These are phyloP conservation scores for Mesaphorura yosii DNA, from an alignment of 1,140 invertebrate genomes.

Conservation along the genomic window DNA sequence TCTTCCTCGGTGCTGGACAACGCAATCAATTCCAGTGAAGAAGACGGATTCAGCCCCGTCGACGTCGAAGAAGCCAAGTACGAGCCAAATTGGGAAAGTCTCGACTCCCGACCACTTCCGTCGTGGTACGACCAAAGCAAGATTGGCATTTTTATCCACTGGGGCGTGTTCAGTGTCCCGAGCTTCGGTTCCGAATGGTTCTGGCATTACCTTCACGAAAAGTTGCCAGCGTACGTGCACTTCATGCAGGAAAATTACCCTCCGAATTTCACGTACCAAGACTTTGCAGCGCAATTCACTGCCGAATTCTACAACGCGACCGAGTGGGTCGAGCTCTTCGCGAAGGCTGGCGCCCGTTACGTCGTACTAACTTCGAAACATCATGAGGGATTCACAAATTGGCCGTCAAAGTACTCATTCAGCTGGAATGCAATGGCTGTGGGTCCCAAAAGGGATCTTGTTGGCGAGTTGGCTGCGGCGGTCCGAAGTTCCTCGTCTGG, in stretches of 20 bases:
- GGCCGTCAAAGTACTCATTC: conserved; percentile 72
- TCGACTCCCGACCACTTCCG: too few species aligned
- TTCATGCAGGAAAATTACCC: conserved; percentile 37
- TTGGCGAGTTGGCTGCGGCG: conserved; percentile 44
- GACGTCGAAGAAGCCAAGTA: too few species aligned
- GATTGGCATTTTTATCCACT: too few species aligned
- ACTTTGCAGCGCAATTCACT: conserved; percentile 38
- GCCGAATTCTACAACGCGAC: conserved; percentile 36
- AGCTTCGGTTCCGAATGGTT: too few species aligned
- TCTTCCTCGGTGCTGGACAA: too few species aligned
- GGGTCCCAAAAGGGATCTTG: conserved; percentile 68
- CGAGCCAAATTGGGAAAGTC: too few species aligned
- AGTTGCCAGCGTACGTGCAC: neutral
- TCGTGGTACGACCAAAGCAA: too few species aligned
- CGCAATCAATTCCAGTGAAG: too few species aligned
- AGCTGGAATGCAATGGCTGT: conserved; percentile 83
- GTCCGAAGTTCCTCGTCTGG: conserved; percentile 34
- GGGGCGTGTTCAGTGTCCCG: too few species aligned
- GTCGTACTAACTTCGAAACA: conserved; percentile 86
- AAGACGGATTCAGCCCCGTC: too few species aligned
- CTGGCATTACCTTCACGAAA: too few species aligned
- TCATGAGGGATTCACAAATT: conserved; percentile 82
- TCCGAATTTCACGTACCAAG: conserved; percentile 38
- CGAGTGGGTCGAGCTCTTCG: conserved; percentile 35
- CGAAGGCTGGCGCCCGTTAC: conserved; percentile 40